These are phyloP conservation scores for Epizoanthus scotinus DNA, from an alignment of 92 coral and sea anemone genomes.

Conservation along the genomic window DNA sequence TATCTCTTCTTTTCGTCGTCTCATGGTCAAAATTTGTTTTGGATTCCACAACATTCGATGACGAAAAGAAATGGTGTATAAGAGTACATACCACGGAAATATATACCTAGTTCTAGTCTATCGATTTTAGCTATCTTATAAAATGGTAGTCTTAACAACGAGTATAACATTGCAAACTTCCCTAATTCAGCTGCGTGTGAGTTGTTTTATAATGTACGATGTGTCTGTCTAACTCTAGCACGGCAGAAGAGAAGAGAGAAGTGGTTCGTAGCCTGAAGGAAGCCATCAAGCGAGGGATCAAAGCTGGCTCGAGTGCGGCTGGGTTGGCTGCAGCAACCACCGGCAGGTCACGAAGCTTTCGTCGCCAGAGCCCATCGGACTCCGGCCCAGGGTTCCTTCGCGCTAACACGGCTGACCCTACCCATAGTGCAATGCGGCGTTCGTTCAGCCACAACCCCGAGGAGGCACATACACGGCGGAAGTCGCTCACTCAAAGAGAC, in stretches of 20 bases:
- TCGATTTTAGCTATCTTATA: no score
- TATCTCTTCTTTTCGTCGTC: no score
- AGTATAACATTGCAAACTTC: no score
- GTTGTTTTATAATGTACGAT: no score
- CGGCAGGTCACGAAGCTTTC: conserved; percentile 70
- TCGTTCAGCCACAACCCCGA: conserved; percentile 91
- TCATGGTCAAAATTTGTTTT: no score
- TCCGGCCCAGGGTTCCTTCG: conserved; percentile 61
- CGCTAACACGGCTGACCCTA: conserved; percentile 7
- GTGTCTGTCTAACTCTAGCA: conserved; percentile 40
- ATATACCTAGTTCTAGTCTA: no score
- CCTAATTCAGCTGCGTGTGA: no score
- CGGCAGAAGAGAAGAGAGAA: conserved; percentile 83
- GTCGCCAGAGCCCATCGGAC: conserved; percentile 65
- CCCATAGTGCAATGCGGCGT: conserved; percentile 52
- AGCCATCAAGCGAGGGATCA: conserved; percentile 84
- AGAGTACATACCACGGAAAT: no score
- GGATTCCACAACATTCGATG: no score
- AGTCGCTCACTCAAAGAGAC: conserved; percentile 67
- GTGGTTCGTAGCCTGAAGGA: conserved; percentile 83
- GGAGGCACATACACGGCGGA: conserved; percentile 58
- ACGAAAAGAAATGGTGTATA: no score
- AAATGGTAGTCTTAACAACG: no score
- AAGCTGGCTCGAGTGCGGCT: conserved; percentile 62
- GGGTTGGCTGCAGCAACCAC: conserved; percentile 42